Evolutionary conservation across 1,140 invertebrate genomes (phyloP).

Genomic region (Asbolus verrucosus): DNA sequence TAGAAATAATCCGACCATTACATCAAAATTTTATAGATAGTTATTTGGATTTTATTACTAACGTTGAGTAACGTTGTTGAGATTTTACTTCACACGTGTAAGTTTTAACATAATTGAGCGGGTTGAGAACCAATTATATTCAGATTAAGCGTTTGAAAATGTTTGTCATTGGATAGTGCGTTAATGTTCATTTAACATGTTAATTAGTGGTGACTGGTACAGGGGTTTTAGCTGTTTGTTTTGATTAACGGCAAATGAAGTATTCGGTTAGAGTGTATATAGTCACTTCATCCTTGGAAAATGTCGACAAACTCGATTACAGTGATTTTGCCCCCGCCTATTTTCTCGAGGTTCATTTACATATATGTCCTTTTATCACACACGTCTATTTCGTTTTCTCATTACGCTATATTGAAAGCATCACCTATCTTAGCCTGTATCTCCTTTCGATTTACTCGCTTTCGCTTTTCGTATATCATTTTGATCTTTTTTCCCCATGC

Average conservation of each 20-base stretch:
- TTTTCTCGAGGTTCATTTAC: conserved; percentile 46
- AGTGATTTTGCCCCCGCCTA: conserved; percentile 34
- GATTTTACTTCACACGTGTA: no score
- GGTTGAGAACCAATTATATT: neutral
- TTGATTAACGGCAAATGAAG: conserved; percentile 34
- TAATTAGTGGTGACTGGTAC: conserved; percentile 33
- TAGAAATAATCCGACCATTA: conserved; percentile 29
- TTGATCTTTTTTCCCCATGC: conserved; percentile 32
- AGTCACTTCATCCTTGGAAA: conserved; percentile 32
- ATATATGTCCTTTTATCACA: conserved; percentile 45
- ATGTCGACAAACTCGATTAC: conserved; percentile 38
- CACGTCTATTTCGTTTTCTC: conserved; percentile 47
- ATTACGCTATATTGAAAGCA: conserved; percentile 46
- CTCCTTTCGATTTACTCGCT: conserved; percentile 45
- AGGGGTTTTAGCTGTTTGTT: conserved; percentile 16
- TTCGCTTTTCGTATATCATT: conserved; percentile 42
- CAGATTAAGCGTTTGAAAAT: conserved; percentile 20
- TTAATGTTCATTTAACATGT: conserved; percentile 32
- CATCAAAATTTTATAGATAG: conserved; percentile 17
- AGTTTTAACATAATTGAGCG: neutral
- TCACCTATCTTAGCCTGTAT: conserved; percentile 46
- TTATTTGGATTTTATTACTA: conserved; percentile 21
- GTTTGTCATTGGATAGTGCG: conserved; percentile 26
- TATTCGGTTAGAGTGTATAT: conserved; percentile 10
- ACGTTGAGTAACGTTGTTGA: no score